These are phyloP conservation scores for Taenioides sp. DNA, from an alignment of 2,797 vertebrate species.

Conservation along the genomic window DNA sequence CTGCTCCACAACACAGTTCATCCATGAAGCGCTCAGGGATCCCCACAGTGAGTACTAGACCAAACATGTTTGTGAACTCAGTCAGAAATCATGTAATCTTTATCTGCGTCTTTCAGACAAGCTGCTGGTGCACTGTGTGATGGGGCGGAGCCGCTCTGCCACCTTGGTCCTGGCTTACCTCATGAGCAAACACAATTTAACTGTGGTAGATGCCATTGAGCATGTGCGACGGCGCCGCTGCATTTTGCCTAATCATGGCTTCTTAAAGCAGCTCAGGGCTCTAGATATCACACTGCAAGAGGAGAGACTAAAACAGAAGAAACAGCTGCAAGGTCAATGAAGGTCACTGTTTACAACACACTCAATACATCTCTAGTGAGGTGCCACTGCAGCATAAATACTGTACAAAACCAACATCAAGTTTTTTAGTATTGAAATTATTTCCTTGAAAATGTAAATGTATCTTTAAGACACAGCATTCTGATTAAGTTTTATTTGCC, in stretches of 20 bases:
- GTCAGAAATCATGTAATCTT: background rate
- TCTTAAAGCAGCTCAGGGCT: conserved; percentile 88
- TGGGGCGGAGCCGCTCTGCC: conserved; percentile 92
- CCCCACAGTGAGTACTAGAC: conserved; percentile 81
- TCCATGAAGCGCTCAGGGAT: conserved; percentile 78
- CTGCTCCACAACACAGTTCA: conserved; percentile 84
- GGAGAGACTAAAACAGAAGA: conserved; percentile 73
- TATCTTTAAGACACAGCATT: background rate
- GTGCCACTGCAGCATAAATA: background rate
- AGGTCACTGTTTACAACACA: background rate
- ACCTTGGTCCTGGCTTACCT: conserved; percentile 89
- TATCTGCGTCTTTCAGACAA: conserved; percentile 77
- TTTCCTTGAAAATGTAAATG: background rate
- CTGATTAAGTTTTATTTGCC: conserved; percentile 42
- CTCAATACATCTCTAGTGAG: conserved; percentile 8
- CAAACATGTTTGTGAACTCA: background rate
- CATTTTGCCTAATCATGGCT: conserved; percentile 90
- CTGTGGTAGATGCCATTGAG: conserved; percentile 86
- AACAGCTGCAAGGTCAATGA: conserved; percentile 31
- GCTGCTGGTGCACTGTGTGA: conserved; percentile 91
- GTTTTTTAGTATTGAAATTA: background rate
- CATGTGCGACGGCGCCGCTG: conserved; percentile 86
- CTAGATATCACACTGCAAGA: conserved; percentile 85
- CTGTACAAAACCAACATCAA: background rate
- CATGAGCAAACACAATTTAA: conserved; percentile 87